Evolutionary conservation across 1,140 invertebrate species (phyloP), one percentile per base, ranked within the genome.

Genomic region (Argopecten irradians): DNA sequence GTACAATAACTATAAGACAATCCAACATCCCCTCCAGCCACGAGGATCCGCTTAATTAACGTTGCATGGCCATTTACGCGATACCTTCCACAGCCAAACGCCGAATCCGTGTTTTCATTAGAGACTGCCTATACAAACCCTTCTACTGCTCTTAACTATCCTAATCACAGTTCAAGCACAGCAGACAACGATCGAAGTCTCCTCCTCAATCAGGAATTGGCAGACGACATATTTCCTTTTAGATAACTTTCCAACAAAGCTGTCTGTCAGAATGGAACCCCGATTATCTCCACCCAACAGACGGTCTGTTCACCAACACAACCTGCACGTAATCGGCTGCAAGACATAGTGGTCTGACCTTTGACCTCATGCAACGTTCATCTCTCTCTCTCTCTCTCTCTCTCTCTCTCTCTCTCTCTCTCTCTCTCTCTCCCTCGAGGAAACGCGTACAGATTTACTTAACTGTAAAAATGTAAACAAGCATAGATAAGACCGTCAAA

Each of bases 141-240:
- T 46, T 46, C 55, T 71, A 16, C n/a, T 7, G 55, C 55, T 71
- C 55, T 71, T 71, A 71, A 71, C 55, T 28, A 71, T 71, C 55
- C 55, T 71, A 71, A 71, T 71, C 55, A 71, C 55, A 71, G 55
- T n/a, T 71, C 22, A 71, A 71, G 22, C 22, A 71, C 5, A 28
- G 55, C 55, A 71, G 55, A 71, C 55, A 71, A n/a, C 55, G 55
- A 71, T 71, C 55, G 55, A 71, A 71, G 55, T 71, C 55, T 71
- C 55, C 43, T 55, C 43, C 55, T 71, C 55, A 71, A 71, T 71
- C 55, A 71, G 55, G 22, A 71, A 71, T 71, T 71, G 55, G 55
- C 55, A 71, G 55, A 71, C 55, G 55, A 71, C 55, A 71, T 71
- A 71, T 71, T 71, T 71, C 55, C 55, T 71, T 71, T 22, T 71